These are phyloP conservation scores for Dipodomys merriami DNA, from an alignment of 2,113 vertebrate genomes.

Conservation along the genomic window DNA sequence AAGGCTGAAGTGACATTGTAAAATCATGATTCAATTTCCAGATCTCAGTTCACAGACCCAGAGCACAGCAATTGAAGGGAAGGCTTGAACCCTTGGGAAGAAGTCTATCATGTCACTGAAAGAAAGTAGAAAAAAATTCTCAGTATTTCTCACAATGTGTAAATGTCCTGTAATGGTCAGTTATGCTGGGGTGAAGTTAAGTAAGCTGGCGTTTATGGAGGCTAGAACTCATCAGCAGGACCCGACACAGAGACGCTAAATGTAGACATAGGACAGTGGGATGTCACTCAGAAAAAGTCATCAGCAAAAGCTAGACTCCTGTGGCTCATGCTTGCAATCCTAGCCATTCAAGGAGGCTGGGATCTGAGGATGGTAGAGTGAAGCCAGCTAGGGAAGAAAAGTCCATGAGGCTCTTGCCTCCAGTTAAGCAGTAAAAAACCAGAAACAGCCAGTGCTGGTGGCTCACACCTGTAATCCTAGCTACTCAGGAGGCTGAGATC, in stretches of 20 bases:
- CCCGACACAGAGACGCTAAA: background rate
- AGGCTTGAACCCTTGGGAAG: background rate
- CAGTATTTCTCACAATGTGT: background rate
- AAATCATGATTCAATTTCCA: background rate
- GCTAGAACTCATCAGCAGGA: background rate
- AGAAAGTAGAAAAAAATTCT: background rate
- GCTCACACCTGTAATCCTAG: too few relatives aligned
- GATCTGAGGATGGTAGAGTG: too few relatives aligned
- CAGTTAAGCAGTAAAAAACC: too few relatives aligned
- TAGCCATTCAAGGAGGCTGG: too few relatives aligned
- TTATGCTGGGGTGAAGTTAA: background rate
- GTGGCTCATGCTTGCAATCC: too few relatives aligned
- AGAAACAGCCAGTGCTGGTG: too few relatives aligned
- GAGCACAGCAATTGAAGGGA: background rate
- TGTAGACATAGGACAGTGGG: background rate
- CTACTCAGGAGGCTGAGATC: too few relatives aligned
- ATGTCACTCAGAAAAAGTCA: background rate
- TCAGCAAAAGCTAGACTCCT: too few relatives aligned
- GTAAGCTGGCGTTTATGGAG: background rate
- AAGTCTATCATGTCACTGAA: background rate
- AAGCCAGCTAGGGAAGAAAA: too few relatives aligned
- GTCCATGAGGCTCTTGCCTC: too few relatives aligned
- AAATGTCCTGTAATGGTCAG: background rate
- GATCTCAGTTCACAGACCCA: background rate
- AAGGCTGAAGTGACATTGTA: background rate